Percentiles rank a stretch among this genome's conserved stretches.
Evolutionary conservation across 2,113 vertebrate species (phyloP).

Genomic region (Caranx ignobilis): DNA sequence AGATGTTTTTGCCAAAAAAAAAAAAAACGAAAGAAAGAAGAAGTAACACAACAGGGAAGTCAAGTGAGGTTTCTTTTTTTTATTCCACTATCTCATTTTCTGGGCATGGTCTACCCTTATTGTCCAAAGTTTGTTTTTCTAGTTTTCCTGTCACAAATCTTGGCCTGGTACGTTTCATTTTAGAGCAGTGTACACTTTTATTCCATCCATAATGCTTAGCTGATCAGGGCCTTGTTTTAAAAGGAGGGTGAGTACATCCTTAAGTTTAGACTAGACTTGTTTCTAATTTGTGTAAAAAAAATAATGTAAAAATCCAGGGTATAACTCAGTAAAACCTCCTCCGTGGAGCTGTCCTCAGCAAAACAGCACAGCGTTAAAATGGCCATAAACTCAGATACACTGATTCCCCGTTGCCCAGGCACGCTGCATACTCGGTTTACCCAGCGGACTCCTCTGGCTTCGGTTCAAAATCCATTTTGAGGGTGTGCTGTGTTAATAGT

Average conservation of each 20-base stretch:
- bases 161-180: neutral
- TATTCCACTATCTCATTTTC: neutral
- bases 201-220: neutral
- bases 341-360: neutral
- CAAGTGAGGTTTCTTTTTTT: neutral
- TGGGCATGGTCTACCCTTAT: neutral
- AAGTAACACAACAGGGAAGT: neutral
- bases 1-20: neutral
- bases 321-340: constrained; percentile 6
- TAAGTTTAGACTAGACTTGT: neutral
- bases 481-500: constrained; percentile 53
- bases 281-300: too few relatives aligned
- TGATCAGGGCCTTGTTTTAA: neutral
- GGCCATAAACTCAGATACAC: constrained; percentile 12
- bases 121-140: neutral
- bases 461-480: constrained; percentile 66
- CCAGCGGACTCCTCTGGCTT: constrained; percentile 49
- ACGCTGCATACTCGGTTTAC: constrained; percentile 13
- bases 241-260: neutral
- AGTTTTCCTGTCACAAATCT: neutral
- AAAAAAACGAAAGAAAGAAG: neutral
- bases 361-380: constrained; percentile 23
- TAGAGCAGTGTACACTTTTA: neutral
- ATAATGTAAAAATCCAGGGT: neutral
- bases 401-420: neutral